Evolutionary conservation across 2,797 vertebrate species (phyloP), one percentile per base, ranked within the genome.

Genomic region (Hyperoplus lanceolatus): DNA sequence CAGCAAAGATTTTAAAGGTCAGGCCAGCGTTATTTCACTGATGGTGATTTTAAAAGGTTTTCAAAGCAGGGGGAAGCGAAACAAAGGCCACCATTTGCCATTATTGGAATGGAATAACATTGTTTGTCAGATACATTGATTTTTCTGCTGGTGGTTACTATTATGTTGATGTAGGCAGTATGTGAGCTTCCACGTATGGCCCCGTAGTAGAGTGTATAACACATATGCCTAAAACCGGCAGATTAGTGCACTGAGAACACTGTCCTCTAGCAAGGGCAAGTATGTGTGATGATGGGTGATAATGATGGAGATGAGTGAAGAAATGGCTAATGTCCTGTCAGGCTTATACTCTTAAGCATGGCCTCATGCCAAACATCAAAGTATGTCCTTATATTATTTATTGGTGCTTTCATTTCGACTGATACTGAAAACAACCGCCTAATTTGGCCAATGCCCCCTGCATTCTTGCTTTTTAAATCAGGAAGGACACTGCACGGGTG

Each of bases 71-170:
- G 41, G 68, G 70, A 6, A 50, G 62, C 42, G 6, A 86, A 85
- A 81, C 80, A 93, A 90, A 90, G 86, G 85, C 88, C 81, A 82
- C 63, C 73, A 75, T 84, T 86, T 87, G 72, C 75, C 75, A 77
- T 82, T 90, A 90, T 87, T 86, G 89, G 82, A 88, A 73, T 89
- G 59, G 66, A 88, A 87, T 86, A 83, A 91, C 86, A 83, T 65
- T 45, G 83, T 89, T 87, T 89, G 80, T 91, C 83, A 83, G 81
- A 88, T 85, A 75, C 76, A 94, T 94, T 86, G 94, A 95, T 95
- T 93, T 93, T 83, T 69, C 78, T 82, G 70, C 76, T 60, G 66
- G 72, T 82, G 75, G 67, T 84, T 71, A 68, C 67, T 53, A 81
- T 91, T 85, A 83, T 89, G 86, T 83, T 90, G 84, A 88, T 88